Conservation (phyloP, 1,140 invertebrate genomes). For the Elymnias hypermnestra region DNA sequence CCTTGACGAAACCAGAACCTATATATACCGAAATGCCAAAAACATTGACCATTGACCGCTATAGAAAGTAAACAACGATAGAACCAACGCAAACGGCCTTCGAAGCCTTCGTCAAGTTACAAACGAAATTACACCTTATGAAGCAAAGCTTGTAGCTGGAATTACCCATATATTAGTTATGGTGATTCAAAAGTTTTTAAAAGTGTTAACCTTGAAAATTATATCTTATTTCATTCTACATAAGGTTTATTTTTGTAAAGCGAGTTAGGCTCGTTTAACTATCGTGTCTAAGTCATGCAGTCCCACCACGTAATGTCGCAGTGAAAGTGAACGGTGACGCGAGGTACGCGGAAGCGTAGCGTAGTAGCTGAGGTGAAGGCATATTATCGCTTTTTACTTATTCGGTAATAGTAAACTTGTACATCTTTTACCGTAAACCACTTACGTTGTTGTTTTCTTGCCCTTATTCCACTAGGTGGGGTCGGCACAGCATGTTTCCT, state of each 20-base stretch:
- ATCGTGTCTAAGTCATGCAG: slow-evolving; percentile 27
- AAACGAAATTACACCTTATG: slow-evolving; percentile 35
- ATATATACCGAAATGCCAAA: slow-evolving; percentile 11
- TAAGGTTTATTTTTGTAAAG: slow-evolving; percentile 30
- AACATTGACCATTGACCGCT: slow-evolving; percentile 53
- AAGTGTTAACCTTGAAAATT: slow-evolving; percentile 17
- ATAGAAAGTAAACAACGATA: slow-evolving; percentile 61
- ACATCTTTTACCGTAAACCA: too few species aligned
- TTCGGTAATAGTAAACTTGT: slow-evolving; percentile 3
- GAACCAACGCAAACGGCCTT: slow-evolving; percentile 49
- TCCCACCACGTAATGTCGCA: slow-evolving; percentile 36
- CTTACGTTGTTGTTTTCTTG: too few species aligned
- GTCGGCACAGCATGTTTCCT: too few species aligned
- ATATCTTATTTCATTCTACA: slow-evolving; percentile 20
- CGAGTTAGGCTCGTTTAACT: slow-evolving; percentile 9
- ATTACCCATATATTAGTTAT: slow-evolving; percentile 19
- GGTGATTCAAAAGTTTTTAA: slow-evolving; percentile 28
- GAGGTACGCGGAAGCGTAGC: slow-evolving; percentile 51
- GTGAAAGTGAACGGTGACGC: slow-evolving; percentile 64
- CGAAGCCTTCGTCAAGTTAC: slow-evolving; percentile 36
- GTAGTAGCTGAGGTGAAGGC: slow-evolving; percentile 50
- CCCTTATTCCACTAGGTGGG: too few species aligned
- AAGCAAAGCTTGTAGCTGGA: slow-evolving; percentile 24
- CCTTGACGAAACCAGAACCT: slow-evolving; percentile 11
- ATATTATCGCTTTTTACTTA: slow-evolving; percentile 39